Conservation (phyloP, 2,113 vertebrate species). For the Mus pahari region DNA sequence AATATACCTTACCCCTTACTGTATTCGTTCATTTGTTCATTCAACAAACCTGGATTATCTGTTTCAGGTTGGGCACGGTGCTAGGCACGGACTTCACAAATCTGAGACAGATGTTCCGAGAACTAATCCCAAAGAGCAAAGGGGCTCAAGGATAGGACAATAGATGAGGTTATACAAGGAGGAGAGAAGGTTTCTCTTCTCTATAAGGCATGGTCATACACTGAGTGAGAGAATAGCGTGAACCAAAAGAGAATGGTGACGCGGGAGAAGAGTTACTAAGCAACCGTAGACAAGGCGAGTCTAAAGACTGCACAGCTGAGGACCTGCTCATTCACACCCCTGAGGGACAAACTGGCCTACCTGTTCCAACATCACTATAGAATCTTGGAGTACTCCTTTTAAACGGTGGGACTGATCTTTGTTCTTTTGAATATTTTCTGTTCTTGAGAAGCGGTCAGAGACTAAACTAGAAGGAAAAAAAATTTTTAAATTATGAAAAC, state of each 20-base stretch:
- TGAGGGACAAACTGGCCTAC: conserved; percentile 78
- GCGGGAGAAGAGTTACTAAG: background rate
- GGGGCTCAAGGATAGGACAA: too few relatives aligned
- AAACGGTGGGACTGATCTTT: conserved; percentile 85
- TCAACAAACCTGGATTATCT: background rate
- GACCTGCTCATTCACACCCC: background rate
- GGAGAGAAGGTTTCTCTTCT: background rate
- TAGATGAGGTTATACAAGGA: background rate
- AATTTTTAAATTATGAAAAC: conserved; percentile 25
- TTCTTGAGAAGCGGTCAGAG: conserved; percentile 81
- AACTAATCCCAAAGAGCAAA: background rate
- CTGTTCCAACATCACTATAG: conserved; percentile 95
- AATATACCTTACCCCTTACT: conserved; percentile 24
- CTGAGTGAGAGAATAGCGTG: background rate
- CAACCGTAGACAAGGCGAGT: background rate
- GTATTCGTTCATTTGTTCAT: background rate
- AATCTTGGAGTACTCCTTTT: conserved; percentile 94
- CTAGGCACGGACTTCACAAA: background rate
- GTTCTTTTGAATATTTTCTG: conserved; percentile 78
- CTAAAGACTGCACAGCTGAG: background rate
- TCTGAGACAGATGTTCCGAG: background rate
- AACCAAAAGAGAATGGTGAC: background rate
- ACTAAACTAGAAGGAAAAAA: conserved; percentile 83
- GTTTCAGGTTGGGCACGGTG: background rate
- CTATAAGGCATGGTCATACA: background rate